phyloP scores from a whole-genome alignment of 1,140 invertebrate species.

The Bombus ignitus region DNA sequence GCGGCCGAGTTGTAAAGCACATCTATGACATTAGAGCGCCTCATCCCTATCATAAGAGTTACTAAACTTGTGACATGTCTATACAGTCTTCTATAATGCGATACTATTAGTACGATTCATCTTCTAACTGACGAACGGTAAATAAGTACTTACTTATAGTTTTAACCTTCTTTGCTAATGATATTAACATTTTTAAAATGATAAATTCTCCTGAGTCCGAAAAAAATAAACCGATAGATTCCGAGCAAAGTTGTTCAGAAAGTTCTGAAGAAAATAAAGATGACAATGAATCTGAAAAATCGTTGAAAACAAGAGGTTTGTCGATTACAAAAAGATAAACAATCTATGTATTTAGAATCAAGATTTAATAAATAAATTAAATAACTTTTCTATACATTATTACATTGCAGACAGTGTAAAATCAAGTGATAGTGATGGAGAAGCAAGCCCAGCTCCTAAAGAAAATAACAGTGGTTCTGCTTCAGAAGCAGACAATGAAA shows the following conservation, averaged over 20 bases:
- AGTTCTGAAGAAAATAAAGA: constrained; percentile 79
- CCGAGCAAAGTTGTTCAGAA: constrained; percentile 70
- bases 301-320: constrained; percentile 67
- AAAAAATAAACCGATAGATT: constrained; percentile 51
- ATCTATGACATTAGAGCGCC: no score
- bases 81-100: no score
- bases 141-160: no score
- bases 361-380: not conserved
- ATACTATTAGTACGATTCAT: no score
- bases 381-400: constrained; percentile 8
- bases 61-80: no score
- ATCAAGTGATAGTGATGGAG: constrained; percentile 62
- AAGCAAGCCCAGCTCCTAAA: constrained; percentile 69
- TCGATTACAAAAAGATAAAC: not conserved
- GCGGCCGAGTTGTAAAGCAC: no score
- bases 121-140: no score
- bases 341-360: not conserved
- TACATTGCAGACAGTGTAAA: constrained; percentile 28
- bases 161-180: not conserved
- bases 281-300: constrained; percentile 77
- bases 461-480: constrained; percentile 73
- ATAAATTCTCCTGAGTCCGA: constrained; percentile 35
- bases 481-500: constrained; percentile 67
- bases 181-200: constrained; percentile 27
- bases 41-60: no score